Conservation (phyloP, 2,888 invertebrate species). For the Drosophila atripex region DNA sequence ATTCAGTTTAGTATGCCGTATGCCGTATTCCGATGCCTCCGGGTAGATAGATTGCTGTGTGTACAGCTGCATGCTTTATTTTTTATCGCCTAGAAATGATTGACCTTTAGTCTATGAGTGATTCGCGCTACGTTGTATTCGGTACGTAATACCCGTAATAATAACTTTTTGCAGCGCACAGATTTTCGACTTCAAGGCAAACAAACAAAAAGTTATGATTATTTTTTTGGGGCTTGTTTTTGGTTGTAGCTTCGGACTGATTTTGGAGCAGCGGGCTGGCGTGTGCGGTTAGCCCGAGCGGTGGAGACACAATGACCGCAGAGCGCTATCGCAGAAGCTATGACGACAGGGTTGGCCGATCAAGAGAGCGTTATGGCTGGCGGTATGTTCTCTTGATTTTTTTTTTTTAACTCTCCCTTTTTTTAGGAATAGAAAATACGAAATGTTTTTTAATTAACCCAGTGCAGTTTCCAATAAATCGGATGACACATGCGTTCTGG, state of each 20-base stretch:
- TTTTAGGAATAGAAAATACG: constrained; percentile 8
- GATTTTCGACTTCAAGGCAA: constrained; percentile 5
- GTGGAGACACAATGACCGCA: constrained; percentile 55
- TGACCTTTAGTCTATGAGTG: constrained; percentile 67
- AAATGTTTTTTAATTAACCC: constrained; percentile 18
- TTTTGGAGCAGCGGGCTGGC: constrained; percentile 10
- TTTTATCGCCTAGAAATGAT: constrained; percentile 64
- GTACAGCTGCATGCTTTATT: constrained; percentile 42
- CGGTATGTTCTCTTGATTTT: constrained; percentile 17
- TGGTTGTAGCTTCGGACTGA: constrained; percentile 5
- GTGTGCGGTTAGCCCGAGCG: constrained; percentile 40
- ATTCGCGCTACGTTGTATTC: constrained; percentile 26
- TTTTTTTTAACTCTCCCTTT: not conserved
- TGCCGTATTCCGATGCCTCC: constrained; percentile 4
- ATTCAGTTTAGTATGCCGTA: constrained; percentile 18
- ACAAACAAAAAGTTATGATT: not conserved
- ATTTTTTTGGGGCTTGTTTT: constrained; percentile 4
- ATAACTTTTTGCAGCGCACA: constrained; percentile 6
- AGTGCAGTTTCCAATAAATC: constrained; percentile 38
- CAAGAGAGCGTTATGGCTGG: not conserved
- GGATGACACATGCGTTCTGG: constrained; percentile 51
- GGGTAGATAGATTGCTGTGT: constrained; percentile 22
- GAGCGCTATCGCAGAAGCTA: constrained; percentile 16
- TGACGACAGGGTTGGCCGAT: constrained; percentile 4
- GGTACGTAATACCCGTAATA: constrained; percentile 28